These are phyloP conservation scores for Paradoxurus hermaphroditus DNA, from an alignment of 2,113 vertebrate species.

Conservation along the genomic window DNA sequence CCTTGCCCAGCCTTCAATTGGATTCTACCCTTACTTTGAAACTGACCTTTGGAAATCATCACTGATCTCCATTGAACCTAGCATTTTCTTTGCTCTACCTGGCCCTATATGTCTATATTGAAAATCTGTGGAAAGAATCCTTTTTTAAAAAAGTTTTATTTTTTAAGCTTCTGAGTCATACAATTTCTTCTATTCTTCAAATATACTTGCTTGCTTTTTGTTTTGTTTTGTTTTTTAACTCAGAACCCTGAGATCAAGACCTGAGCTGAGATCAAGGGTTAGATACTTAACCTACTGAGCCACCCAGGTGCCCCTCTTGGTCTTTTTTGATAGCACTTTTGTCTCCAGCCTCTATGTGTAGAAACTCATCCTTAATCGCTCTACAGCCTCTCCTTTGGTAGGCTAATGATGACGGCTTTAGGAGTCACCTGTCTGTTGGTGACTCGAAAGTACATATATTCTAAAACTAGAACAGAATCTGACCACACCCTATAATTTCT, in stretches of 20 bases:
- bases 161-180: neutral
- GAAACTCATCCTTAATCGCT: neutral
- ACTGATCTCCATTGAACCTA: neutral
- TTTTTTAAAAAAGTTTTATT: neutral
- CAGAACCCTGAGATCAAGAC: neutral
- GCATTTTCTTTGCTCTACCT: neutral
- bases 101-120: neutral
- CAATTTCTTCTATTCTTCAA: neutral
- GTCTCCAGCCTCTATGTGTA: neutral
- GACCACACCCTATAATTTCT: neutral
- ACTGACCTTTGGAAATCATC: neutral
- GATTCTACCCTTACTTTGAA: neutral
- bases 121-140: neutral
- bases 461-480: constrained; percentile 3
- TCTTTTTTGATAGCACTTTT: neutral
- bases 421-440: neutral
- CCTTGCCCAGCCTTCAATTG: neutral
- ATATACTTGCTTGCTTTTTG: neutral
- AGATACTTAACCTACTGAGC: neutral
- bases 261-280: neutral
- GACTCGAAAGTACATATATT: neutral
- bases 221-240: too few relatives aligned
- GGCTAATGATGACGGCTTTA: neutral
- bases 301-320: neutral
- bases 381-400: neutral